Evolutionary conservation across 2,113 vertebrate genomes (phyloP).

Genomic region (Phalacrocorax pelagicus): DNA sequence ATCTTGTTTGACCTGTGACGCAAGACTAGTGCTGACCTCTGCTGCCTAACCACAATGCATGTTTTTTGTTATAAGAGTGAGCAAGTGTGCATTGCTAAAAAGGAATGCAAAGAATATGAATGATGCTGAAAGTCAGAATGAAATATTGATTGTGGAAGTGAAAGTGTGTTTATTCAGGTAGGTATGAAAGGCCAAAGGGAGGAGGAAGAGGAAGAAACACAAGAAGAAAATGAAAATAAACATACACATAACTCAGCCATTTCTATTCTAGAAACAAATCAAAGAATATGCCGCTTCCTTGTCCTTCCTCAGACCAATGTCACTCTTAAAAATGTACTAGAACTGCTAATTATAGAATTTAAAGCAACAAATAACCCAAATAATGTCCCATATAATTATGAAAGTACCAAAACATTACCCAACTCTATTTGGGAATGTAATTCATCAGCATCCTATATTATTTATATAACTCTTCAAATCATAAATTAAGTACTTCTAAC

Average conservation of each 20-base stretch:
- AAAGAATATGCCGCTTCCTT: not conserved
- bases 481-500: not conserved
- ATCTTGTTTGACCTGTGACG: slow-evolving; percentile 73
- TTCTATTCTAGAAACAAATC: not conserved
- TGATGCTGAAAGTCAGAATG: slow-evolving; percentile 61
- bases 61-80: slow-evolving; percentile 71
- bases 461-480: not conserved
- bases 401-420: not conserved
- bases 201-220: slow-evolving; percentile 6
- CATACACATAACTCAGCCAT: not conserved
- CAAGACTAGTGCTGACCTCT: slow-evolving; percentile 60
- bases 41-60: slow-evolving; percentile 49
- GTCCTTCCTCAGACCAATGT: not conserved
- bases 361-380: not conserved
- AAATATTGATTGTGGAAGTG: slow-evolving; percentile 39
- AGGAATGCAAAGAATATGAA: slow-evolving; percentile 58
- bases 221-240: slow-evolving; percentile 35
- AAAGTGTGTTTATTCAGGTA: slow-evolving; percentile 50
- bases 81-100: slow-evolving; percentile 44
- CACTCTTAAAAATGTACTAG: not conserved
- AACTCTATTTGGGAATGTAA: not conserved
- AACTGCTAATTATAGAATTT: not conserved
- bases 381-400: not conserved
- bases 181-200: not conserved
- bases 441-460: not conserved